phyloP scores from a whole-genome alignment of 2,113 vertebrate genomes.

The Lucifuga dentata region DNA sequence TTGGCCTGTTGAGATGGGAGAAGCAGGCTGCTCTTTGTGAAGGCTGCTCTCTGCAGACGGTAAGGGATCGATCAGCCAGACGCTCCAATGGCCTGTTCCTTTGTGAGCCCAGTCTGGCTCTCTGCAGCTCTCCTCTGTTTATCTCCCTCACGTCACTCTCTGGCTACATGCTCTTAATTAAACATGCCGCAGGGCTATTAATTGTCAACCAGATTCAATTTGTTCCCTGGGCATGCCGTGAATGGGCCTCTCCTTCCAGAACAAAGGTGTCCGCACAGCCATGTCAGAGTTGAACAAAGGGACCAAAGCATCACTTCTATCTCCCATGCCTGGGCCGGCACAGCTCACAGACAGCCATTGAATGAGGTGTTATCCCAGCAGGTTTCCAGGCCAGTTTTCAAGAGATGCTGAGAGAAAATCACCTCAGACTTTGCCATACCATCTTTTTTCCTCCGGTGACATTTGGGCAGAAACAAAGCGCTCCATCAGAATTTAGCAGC shows the following conservation, averaged over 20 bases:
- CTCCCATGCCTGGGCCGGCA: constrained; percentile 41
- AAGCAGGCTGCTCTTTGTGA: constrained; percentile 69
- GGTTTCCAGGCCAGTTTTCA: constrained; percentile 58
- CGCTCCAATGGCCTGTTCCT: constrained; percentile 74
- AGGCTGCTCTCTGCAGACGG: constrained; percentile 72
- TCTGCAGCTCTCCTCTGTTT: constrained; percentile 76
- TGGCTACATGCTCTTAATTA: constrained; percentile 83
- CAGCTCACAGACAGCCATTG: constrained; percentile 53
- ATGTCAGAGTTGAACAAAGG: constrained; percentile 80
- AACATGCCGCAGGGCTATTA: constrained; percentile 82
- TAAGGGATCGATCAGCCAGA: constrained; percentile 78
- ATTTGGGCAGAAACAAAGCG: constrained; percentile 53
- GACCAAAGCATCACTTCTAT: constrained; percentile 65
- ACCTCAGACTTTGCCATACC: constrained; percentile 28
- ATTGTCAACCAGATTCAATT: constrained; percentile 84
- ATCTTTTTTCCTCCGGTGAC: constrained; percentile 20
- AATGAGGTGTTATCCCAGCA: constrained; percentile 63
- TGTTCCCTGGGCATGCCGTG: constrained; percentile 75
- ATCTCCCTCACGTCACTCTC: constrained; percentile 75
- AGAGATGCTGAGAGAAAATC: constrained; percentile 43
- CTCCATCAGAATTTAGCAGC: constrained; percentile 49
- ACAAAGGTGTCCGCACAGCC: constrained; percentile 79
- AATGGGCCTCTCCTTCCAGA: constrained; percentile 75
- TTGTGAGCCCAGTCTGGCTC: constrained; percentile 76
- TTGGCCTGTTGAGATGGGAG: constrained; percentile 58